These are phyloP conservation scores for Channa striata DNA, from an alignment of 2,797 vertebrate genomes.

Conservation along the genomic window DNA sequence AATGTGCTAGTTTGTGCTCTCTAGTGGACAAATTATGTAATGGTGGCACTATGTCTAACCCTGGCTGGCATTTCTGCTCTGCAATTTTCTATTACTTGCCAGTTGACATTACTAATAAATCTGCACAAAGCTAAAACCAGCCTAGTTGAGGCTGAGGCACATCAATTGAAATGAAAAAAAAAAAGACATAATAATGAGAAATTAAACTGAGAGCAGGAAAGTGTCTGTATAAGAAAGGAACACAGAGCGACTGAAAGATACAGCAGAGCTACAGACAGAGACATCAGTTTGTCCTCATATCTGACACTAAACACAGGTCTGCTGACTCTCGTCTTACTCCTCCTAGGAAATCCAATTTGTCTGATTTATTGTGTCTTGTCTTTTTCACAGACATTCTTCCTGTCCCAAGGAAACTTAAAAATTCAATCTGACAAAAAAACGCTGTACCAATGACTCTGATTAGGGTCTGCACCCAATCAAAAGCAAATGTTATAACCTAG, in stretches of 20 bases:
- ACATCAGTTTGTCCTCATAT: slow-evolving; percentile 16
- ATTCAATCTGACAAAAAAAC: slow-evolving; percentile 46
- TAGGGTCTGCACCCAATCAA: neutral
- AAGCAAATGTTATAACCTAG: slow-evolving; percentile 7
- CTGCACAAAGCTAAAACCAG: too few species aligned
- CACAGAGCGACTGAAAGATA: slow-evolving; percentile 13
- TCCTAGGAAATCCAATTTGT: slow-evolving; percentile 63
- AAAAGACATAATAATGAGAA: slow-evolving; percentile 8
- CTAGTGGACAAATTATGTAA: neutral
- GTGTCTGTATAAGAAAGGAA: slow-evolving; percentile 6
- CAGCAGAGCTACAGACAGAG: slow-evolving; percentile 14
- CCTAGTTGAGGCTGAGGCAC: neutral
- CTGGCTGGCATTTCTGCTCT: neutral
- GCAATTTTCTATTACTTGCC: too few species aligned
- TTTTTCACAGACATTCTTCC: slow-evolving; percentile 44
- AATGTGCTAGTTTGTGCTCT: neutral
- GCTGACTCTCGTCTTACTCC: slow-evolving; percentile 49
- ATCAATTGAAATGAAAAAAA: neutral
- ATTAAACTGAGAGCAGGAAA: neutral
- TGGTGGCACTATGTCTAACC: neutral
- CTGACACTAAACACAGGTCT: slow-evolving; percentile 40
- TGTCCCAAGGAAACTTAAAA: slow-evolving; percentile 21
- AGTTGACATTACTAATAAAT: too few species aligned
- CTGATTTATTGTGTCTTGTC: slow-evolving; percentile 62
- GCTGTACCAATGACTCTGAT: slow-evolving; percentile 14